Conservation (phyloP, 2,888 invertebrate genomes). For the Stratiomys singularior region DNA sequence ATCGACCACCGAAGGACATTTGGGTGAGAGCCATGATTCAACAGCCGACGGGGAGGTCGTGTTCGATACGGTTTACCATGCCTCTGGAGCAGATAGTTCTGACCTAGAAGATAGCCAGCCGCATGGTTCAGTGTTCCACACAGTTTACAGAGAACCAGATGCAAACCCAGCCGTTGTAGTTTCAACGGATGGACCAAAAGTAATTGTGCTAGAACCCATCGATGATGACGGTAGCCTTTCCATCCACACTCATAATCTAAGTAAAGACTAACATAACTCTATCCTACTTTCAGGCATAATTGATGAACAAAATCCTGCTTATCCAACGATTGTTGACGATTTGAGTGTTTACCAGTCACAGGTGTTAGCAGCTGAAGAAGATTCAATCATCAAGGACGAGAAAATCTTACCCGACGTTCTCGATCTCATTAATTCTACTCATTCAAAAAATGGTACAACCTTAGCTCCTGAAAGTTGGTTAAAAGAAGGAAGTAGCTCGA, state of each 20-base stretch:
- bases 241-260: constrained; percentile 30
- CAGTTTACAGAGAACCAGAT: constrained; percentile 2
- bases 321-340: constrained; percentile 68
- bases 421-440: not conserved
- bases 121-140: constrained; percentile 17
- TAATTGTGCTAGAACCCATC: not conserved
- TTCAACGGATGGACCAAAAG: constrained; percentile 46
- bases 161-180: not conserved
- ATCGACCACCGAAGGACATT: constrained; percentile 28
- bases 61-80: constrained; percentile 45
- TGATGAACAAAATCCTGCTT: constrained; percentile 66
- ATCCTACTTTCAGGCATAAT: not conserved
- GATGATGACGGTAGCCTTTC: constrained; percentile 27
- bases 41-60: not conserved
- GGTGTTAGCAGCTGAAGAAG: constrained; percentile 52
- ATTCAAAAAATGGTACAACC: not conserved
- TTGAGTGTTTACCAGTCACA: constrained; percentile 60
- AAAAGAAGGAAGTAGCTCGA: not conserved
- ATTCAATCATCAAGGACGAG: constrained; percentile 49
- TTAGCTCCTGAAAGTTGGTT: constrained; percentile 9
- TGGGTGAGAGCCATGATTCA: not conserved
- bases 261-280: constrained; percentile 58
- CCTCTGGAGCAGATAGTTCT: not conserved
- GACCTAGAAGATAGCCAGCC: constrained; percentile 21
- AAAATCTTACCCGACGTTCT: constrained; percentile 36